A percentile compares a stretch with the other conserved stretches of the same genome.
Evolutionary conservation across 1,140 invertebrate species (phyloP).

Genomic region (Megathymus violae): DNA sequence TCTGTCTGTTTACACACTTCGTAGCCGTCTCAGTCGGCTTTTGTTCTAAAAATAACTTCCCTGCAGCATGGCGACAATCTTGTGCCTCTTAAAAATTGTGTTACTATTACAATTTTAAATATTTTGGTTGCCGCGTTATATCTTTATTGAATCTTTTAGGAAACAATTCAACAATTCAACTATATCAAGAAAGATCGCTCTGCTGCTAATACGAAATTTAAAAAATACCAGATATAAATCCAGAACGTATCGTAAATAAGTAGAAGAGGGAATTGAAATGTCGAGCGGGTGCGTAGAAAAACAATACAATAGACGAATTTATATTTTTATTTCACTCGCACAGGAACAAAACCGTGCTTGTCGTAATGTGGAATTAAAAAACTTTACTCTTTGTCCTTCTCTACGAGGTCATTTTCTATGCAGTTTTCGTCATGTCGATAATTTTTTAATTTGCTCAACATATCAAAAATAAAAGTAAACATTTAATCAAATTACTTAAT

Average conservation of each 20-base stretch:
- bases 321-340: no score
- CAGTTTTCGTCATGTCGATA: no score
- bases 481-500: no score
- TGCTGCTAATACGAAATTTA: conserved; percentile 26
- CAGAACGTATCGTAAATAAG: conserved; percentile 71
- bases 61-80: neutral
- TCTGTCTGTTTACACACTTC: conserved; percentile 9
- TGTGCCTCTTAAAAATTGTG: neutral
- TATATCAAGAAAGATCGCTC: conserved; percentile 18
- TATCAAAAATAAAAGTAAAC: no score
- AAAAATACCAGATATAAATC: conserved; percentile 38
- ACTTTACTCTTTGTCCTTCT: no score
- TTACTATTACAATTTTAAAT: neutral
- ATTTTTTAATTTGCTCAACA: no score
- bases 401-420: no score
- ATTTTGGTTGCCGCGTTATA: no score
- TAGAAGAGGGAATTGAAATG: conserved; percentile 67
- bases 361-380: neutral
- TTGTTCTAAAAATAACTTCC: conserved; percentile 22
- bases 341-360: no score
- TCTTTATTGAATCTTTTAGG: neutral
- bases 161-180: conserved; percentile 9
- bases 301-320: no score
- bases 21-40: conserved; percentile 1
- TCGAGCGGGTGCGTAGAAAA: conserved; percentile 34